phyloP scores from a whole-genome alignment of 1,140 invertebrate genomes.

The Calephelis nemesis region DNA sequence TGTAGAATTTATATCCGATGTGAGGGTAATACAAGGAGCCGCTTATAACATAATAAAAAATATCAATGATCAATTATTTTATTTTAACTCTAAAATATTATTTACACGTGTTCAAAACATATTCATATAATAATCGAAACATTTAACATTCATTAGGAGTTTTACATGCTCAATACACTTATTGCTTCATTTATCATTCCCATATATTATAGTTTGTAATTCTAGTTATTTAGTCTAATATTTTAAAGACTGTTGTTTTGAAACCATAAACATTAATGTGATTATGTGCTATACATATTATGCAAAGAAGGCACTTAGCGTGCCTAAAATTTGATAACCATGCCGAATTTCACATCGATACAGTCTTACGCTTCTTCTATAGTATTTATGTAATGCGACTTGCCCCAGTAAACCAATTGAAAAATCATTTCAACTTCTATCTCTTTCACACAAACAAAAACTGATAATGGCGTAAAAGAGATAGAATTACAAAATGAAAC shows the following conservation, averaged over 20 bases:
- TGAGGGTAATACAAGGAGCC: too few relatives aligned
- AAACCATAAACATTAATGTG: not conserved
- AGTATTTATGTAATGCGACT: not conserved
- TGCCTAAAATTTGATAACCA: not conserved
- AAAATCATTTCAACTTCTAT: too few relatives aligned
- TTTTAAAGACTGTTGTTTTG: not conserved
- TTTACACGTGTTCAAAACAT: slow-evolving; percentile 54
- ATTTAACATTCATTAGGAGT: slow-evolving; percentile 47
- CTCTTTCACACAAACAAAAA: too few relatives aligned
- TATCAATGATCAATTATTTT: slow-evolving; percentile 41
- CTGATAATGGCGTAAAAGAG: too few relatives aligned
- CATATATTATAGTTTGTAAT: slow-evolving; percentile 15
- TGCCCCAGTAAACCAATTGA: not conserved
- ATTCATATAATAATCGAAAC: slow-evolving; percentile 50
- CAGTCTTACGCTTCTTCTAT: slow-evolving; percentile 1
- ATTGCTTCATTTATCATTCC: slow-evolving; percentile 37
- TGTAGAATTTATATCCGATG: too few relatives aligned
- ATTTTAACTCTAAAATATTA: slow-evolving; percentile 51
- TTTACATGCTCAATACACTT: slow-evolving; percentile 47
- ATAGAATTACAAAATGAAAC: too few relatives aligned
- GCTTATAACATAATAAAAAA: slow-evolving; percentile 4
- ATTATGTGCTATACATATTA: slow-evolving; percentile 1
- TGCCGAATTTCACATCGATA: not conserved
- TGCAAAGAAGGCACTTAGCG: slow-evolving; percentile 2
- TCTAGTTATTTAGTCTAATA: slow-evolving; percentile 10